phyloP scores from a whole-genome alignment of 2,113 vertebrate genomes.

The Nyctereutes procyonoides region DNA sequence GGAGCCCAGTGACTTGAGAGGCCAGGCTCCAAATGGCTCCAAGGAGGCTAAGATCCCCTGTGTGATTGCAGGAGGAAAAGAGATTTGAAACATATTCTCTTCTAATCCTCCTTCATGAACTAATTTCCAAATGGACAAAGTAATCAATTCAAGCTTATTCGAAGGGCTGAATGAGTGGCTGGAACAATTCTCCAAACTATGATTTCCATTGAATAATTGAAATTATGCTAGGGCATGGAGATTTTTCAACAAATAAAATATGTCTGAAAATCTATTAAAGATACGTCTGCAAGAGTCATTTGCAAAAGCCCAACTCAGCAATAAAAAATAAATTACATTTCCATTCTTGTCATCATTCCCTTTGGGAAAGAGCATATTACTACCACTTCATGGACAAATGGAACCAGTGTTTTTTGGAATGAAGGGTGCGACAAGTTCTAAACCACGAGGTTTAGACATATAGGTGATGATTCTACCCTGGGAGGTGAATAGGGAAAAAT shows the following conservation, averaged over 20 bases:
- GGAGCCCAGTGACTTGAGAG: not conserved
- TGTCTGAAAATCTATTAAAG: slow-evolving; percentile 78
- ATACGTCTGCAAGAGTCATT: slow-evolving; percentile 73
- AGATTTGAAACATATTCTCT: not conserved
- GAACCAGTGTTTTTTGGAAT: slow-evolving; percentile 64
- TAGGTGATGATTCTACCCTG: slow-evolving; percentile 66
- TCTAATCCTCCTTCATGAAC: slow-evolving; percentile 26
- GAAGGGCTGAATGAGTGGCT: slow-evolving; percentile 67
- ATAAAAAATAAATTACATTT: slow-evolving; percentile 73
- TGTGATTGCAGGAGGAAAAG: not conserved
- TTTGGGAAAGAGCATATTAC: slow-evolving; percentile 73
- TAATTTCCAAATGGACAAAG: slow-evolving; percentile 69
- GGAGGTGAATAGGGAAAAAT: slow-evolving; percentile 58
- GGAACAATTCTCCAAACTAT: slow-evolving; percentile 61
- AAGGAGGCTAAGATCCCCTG: not conserved
- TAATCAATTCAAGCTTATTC: slow-evolving; percentile 56
- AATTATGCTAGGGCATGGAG: slow-evolving; percentile 73
- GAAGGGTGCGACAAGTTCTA: slow-evolving; percentile 70
- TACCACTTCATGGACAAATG: slow-evolving; percentile 64
- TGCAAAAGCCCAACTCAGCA: slow-evolving; percentile 71
- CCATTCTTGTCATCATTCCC: slow-evolving; percentile 66
- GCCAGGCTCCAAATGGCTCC: not conserved
- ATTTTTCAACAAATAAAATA: slow-evolving; percentile 72
- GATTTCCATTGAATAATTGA: slow-evolving; percentile 71
- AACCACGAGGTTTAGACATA: slow-evolving; percentile 59